Evolutionary conservation across 2,888 invertebrate genomes (phyloP).

Genomic region (Athripsodes cinereus): DNA sequence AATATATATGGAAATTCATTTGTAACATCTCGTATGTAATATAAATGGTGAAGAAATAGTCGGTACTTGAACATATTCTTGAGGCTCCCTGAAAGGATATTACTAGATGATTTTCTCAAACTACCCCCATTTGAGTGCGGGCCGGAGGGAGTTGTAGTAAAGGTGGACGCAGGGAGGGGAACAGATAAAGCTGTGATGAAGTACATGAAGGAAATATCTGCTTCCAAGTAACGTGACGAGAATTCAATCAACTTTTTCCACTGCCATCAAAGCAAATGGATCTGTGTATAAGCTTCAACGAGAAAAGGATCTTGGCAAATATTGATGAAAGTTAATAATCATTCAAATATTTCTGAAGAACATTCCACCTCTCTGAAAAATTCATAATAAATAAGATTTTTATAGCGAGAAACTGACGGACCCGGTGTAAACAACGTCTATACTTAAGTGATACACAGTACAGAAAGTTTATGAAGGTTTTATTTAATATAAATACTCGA

Average conservation of each 20-base stretch:
- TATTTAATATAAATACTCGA: no score
- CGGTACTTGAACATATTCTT: not conserved
- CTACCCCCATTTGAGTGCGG: not conserved
- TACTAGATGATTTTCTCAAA: not conserved
- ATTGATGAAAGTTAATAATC: not conserved
- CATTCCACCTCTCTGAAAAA: not conserved
- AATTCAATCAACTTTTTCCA: conserved; percentile 25
- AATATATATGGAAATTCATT: not conserved
- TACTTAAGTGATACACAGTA: no score
- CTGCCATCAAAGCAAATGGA: conserved; percentile 14
- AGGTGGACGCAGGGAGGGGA: conserved; percentile 1
- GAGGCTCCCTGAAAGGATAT: not conserved
- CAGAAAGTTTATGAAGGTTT: no score
- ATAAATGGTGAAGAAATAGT: not conserved
- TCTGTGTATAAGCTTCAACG: not conserved
- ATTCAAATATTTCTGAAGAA: not conserved
- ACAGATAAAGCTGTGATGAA: conserved; percentile 21
- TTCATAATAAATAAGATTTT: not conserved
- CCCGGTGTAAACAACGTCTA: no score
- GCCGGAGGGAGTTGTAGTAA: not conserved
- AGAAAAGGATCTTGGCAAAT: not conserved
- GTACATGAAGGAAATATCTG: conserved; percentile 19
- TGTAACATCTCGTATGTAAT: not conserved
- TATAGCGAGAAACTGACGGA: no score
- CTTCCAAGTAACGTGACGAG: conserved; percentile 23